phyloP scores from a whole-genome alignment of 2,888 invertebrate genomes.

The Pyrrhosoma nymphula region DNA sequence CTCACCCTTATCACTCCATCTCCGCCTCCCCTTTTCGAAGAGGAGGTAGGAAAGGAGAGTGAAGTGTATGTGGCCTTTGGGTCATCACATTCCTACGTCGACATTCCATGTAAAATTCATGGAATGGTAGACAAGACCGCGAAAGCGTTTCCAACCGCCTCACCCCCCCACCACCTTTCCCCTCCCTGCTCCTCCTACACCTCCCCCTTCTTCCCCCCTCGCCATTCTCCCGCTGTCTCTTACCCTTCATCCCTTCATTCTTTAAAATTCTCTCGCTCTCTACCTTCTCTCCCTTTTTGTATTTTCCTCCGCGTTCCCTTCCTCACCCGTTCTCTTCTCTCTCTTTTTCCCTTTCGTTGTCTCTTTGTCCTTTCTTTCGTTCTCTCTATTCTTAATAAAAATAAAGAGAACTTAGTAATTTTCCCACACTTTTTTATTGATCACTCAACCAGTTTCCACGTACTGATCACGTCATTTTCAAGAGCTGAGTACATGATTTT shows the following conservation, averaged over 20 bases:
- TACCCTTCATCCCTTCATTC: neutral
- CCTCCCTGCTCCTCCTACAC: neutral
- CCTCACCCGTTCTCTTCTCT: neutral
- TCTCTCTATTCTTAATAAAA: no score
- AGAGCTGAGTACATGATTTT: no score
- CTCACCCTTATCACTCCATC: slow-evolving; percentile 6
- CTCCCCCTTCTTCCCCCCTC: neutral
- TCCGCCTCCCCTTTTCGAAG: neutral
- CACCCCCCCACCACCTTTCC: neutral
- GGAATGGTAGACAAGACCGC: slow-evolving; percentile 55
- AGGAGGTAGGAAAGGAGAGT: slow-evolving; percentile 13
- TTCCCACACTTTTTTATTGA: no score
- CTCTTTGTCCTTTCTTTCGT: no score
- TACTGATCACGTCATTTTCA: no score
- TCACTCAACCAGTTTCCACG: no score
- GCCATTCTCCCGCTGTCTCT: neutral
- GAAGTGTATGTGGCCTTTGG: slow-evolving; percentile 51
- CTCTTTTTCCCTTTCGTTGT: neutral
- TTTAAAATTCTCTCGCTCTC: slow-evolving; percentile 19
- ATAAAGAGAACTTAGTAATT: no score
- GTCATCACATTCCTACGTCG: slow-evolving; percentile 33
- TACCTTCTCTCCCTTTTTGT: neutral
- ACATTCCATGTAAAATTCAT: slow-evolving; percentile 63
- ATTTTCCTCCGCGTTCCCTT: neutral
- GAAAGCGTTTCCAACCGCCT: slow-evolving; percentile 21